phyloP scores from a whole-genome alignment of 1,140 invertebrate genomes.

The Dendroctonus valens region DNA sequence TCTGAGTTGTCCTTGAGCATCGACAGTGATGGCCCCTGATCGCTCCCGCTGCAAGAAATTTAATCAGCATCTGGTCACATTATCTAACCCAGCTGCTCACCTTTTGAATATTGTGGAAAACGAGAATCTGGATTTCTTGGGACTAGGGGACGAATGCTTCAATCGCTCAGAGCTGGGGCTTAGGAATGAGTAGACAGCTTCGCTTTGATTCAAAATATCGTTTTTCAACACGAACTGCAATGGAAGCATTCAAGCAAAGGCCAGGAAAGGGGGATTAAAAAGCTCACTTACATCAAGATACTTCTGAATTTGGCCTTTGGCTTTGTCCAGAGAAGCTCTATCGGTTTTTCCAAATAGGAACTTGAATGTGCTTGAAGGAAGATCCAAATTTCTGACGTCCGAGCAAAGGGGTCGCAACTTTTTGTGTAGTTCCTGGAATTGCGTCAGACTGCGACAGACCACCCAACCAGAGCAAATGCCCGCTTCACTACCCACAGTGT shows the following conservation, averaged over 20 bases:
- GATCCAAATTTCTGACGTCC: slow-evolving; percentile 75
- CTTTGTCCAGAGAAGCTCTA: slow-evolving; percentile 74
- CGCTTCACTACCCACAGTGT: slow-evolving; percentile 57
- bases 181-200: slow-evolving; percentile 84
- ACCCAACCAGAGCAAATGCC: slow-evolving; percentile 80
- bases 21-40: slow-evolving; percentile 47
- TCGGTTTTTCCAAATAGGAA: slow-evolving; percentile 79
- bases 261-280: neutral
- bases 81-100: slow-evolving; percentile 48
- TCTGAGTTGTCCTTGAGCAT: slow-evolving; percentile 61
- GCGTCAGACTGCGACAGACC: slow-evolving; percentile 74
- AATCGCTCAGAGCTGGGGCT: slow-evolving; percentile 86
- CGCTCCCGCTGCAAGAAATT: slow-evolving; percentile 44
- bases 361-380: slow-evolving; percentile 76
- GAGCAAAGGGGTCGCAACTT: slow-evolving; percentile 79
- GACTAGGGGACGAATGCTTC: slow-evolving; percentile 70
- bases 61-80: slow-evolving; percentile 6
- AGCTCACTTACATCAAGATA: slow-evolving; percentile 72
- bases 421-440: slow-evolving; percentile 81
- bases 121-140: slow-evolving; percentile 82
- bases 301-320: slow-evolving; percentile 78
- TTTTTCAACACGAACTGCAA: slow-evolving; percentile 79
- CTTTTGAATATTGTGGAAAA: slow-evolving; percentile 83
- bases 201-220: slow-evolving; percentile 81
- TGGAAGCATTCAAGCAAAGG: no score